Percentiles rank a stretch among this genome's conserved stretches.
Conservation (phyloP, 92 coral and sea anemone species). For the Nematostella vectensis region DNA sequence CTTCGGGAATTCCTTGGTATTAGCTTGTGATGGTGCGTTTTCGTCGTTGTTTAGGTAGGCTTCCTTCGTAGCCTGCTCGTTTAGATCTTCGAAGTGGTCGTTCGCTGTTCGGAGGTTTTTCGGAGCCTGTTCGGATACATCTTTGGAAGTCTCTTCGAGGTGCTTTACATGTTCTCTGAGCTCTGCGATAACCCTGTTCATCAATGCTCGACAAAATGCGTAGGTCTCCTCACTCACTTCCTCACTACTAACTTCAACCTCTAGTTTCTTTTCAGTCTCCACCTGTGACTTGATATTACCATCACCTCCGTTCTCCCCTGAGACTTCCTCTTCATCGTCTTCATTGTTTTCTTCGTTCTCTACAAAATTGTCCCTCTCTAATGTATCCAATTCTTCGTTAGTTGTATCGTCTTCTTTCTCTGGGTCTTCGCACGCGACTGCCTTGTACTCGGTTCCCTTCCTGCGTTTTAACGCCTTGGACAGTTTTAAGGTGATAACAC, state of each 20-base stretch:
- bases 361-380: not conserved
- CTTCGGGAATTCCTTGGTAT: too few species aligned
- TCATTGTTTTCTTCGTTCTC: not conserved
- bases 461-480: conserved; percentile 23
- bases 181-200: conserved; percentile 11
- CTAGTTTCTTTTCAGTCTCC: not conserved
- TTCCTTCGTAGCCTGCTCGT: too few species aligned
- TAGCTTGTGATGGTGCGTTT: too few species aligned
- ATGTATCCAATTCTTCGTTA: conserved; percentile 1
- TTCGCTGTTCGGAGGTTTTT: too few species aligned
- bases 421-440: conserved; percentile 10
- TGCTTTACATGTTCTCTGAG: conserved; percentile 1
- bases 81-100: too few species aligned
- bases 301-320: not conserved
- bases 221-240: not conserved
- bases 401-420: conserved; percentile 24
- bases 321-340: not conserved
- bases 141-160: not conserved
- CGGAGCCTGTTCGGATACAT: not conserved
- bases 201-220: conserved; percentile 7
- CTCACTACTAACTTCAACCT: not conserved
- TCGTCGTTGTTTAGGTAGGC: too few species aligned
- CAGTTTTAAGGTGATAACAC: conserved; percentile 6
- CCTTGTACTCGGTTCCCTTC: conserved; percentile 12
- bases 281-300: not conserved